A percentile compares a stretch with the other conserved stretches of the same genome.
These are phyloP conservation scores for Drosophila sordidula DNA, from an alignment of 2,888 invertebrate genomes.

Conservation along the genomic window DNA sequence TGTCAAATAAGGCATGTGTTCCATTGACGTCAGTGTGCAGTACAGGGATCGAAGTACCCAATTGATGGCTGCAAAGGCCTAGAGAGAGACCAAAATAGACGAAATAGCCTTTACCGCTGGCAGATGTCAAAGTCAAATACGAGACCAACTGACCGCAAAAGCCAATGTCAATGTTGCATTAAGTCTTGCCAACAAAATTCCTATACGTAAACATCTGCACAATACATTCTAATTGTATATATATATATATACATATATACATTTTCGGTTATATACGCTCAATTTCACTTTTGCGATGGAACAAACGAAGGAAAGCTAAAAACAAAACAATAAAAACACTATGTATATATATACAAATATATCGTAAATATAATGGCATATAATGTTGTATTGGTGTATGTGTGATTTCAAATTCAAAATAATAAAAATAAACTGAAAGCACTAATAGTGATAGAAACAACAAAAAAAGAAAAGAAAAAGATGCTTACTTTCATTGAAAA, in stretches of 20 bases:
- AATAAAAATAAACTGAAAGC: constrained; percentile 16
- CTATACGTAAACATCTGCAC: constrained; percentile 11
- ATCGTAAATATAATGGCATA: constrained; percentile 6
- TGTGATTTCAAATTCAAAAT: constrained; percentile 22
- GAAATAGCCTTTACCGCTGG: constrained; percentile 55
- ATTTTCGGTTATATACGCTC: constrained; percentile 33
- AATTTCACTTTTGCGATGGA: constrained; percentile 39
- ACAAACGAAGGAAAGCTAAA: constrained; percentile 32
- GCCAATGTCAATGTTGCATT: constrained; percentile 79
- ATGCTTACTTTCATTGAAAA: constrained; percentile 64
- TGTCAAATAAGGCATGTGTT: constrained; percentile 7
- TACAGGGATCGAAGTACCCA: constrained; percentile 16
- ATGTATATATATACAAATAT: constrained; percentile 3
- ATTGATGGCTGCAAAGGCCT: constrained; percentile 34
- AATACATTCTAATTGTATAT: constrained; percentile 6
- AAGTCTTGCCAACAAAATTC: constrained; percentile 60
- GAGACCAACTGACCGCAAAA: constrained; percentile 48
- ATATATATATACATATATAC: constrained; percentile 10
- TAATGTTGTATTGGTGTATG: constrained; percentile 7
- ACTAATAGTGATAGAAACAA: constrained; percentile 14
- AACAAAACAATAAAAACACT: constrained; percentile 46
- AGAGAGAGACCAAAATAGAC: constrained; percentile 57
- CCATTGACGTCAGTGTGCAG: constrained; percentile 19
- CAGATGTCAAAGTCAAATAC: constrained; percentile 65
- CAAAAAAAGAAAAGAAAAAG: constrained; percentile 29